Evolutionary conservation across 2,888 invertebrate species (phyloP), one percentile per base, ranked within the genome.

Genomic region (Lochmaea capreae): DNA sequence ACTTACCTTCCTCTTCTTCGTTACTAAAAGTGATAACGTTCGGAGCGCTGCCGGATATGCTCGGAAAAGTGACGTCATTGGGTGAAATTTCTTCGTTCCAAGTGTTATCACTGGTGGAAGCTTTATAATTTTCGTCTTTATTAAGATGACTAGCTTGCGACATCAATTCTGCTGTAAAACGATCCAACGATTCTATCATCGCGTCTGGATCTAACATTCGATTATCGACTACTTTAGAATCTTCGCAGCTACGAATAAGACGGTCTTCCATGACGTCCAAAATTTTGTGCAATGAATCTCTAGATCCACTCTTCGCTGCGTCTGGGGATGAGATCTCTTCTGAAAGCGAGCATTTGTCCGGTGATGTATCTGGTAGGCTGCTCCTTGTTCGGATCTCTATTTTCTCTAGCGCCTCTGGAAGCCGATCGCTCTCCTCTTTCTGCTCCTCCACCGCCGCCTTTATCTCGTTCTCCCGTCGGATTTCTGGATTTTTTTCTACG

Each of bases 81-180:
- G 93, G 93, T 67, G 92, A 92, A 0, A 93, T 92, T 84, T 94
- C 93, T 71, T 95, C 95, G 82, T 93, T 94, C 95, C 95, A 95
- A 0, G 94, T 94, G 83, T 94, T 94, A 18, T 89, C 89, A 0
- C 81, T 89, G 85, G 77, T 88, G 83, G 83, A 81, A 9, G 72
- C 72, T 49, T 77, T 79, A 58, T 77, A 76, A 58, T 81, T 82
- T 16, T 85, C 84, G 71, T 86, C 88, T 84, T 82, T 89, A 88
- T 90, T 88, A 77, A 91, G 86, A 74, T 91, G 91, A 76, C 91
- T 91, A 0, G 91, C 91, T 65, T 92, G 92, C 0, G 91, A 91
- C 1, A 92, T 91, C 61, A 92, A 86, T 78, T 92, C 90, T 12
- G 91, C 90, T 0, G 92, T 92, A 18, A 92, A 87, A 18, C 92